Evolutionary conservation across 1,140 invertebrate species (phyloP), one percentile per base, ranked within the genome.

Genomic region (Diuraphis noxia): DNA sequence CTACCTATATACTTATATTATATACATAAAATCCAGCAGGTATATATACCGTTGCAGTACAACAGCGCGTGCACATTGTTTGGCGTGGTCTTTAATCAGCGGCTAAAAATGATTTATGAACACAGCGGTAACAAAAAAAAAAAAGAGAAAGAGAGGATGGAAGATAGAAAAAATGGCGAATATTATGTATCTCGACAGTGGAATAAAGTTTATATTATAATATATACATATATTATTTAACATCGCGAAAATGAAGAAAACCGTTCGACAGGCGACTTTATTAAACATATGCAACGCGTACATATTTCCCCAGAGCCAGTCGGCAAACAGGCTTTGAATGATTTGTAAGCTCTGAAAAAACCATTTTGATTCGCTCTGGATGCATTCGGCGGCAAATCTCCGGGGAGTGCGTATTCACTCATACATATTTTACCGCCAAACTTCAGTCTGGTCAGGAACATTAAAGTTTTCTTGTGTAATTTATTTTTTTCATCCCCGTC

Each of bases 321-420:
- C 34, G n/a, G 89, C 72, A 91, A 91, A 91, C 89, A 82, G 77
- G 77, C 89, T 38, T 91, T 82, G 89, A 91, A 91, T 82, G 89
- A 91, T 91, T 91, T 82, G 89, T 91, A 82, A 91, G 89, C 89
- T 17, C 13, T 52, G 88, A 10, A 77, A 81, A 90, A 91, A 82
- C 49, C 89, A 82, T 40, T 72, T 91, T 91, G 72, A 63, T 88
- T 88, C 38, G 49, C 86, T 88, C 23, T n/a, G 36, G 49, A 90
- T 79, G 40, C 40, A 43, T 91, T 81, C 77, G 41, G 43, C 89
- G 34, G 43, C 77, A 52, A 82, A 19, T 49, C 89, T 91, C 89
- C 10, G 13, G 89, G 38, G 89, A 82, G 19, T 52, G 36, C 13
- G 30, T 82, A 43, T 86, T 91, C 43, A 82, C 77, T 91, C 89